phyloP scores from a whole-genome alignment of 2,113 vertebrate genomes.

The Sturnira hondurensis region DNA sequence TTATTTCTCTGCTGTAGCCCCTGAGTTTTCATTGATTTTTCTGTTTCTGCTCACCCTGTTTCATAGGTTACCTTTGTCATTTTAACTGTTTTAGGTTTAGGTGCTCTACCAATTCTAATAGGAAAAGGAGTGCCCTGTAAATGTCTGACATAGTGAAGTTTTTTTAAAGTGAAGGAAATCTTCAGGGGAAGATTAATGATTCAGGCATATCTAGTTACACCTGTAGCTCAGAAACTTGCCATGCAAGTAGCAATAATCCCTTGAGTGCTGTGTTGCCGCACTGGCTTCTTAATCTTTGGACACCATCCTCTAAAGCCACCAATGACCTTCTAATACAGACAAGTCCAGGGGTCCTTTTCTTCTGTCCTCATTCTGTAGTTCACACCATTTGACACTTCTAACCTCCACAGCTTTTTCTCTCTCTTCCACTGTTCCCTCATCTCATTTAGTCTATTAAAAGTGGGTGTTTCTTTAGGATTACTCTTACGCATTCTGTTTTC shows the following conservation, averaged over 20 bases:
- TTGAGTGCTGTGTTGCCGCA: slow-evolving; percentile 1
- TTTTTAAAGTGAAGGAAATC: neutral
- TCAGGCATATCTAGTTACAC: neutral
- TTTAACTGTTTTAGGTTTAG: neutral
- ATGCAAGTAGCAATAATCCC: neutral
- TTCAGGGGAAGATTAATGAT: neutral
- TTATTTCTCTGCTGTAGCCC: neutral
- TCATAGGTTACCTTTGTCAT: neutral
- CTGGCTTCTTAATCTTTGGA: slow-evolving; percentile 16
- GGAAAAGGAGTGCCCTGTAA: neutral
- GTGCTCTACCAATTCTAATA: neutral
- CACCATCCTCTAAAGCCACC: neutral
- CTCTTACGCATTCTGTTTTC: neutral
- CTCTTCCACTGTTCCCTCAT: neutral
- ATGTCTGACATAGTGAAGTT: neutral
- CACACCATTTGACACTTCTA: neutral
- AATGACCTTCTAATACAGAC: slow-evolving; percentile 22
- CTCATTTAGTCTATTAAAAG: neutral
- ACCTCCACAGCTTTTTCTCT: neutral
- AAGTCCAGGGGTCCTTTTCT: neutral
- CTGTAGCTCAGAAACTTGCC: neutral
- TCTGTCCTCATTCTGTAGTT: neutral
- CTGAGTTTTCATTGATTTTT: neutral
- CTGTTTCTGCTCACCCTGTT: neutral
- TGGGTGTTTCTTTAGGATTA: neutral